These are phyloP conservation scores for Orthosia incerta DNA, from an alignment of 2,888 invertebrate genomes.

Conservation along the genomic window DNA sequence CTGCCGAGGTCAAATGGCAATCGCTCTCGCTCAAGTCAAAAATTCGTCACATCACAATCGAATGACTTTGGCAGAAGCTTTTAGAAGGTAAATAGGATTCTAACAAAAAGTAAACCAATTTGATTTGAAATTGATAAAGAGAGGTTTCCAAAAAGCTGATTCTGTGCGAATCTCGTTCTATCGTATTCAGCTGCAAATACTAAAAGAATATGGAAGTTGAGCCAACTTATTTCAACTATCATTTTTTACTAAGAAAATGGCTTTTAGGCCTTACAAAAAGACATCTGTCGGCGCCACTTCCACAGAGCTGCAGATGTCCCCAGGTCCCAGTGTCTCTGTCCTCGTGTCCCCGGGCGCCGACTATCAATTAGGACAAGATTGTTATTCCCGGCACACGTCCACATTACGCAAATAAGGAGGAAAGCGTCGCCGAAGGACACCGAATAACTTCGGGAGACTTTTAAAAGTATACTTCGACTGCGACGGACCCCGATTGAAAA, in stretches of 20 bases:
- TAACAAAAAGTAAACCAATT: slow-evolving; percentile 41
- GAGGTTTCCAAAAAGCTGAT: slow-evolving; percentile 2
- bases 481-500: slow-evolving; percentile 59
- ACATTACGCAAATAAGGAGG: slow-evolving; percentile 68
- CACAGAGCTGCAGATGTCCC: slow-evolving; percentile 31
- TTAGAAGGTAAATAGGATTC: slow-evolving; percentile 30
- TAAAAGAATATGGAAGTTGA: background rate
- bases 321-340: slow-evolving; percentile 6
- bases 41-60: slow-evolving; percentile 43
- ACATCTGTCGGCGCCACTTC: slow-evolving; percentile 2
- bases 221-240: background rate
- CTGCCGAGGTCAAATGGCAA: slow-evolving; percentile 54
- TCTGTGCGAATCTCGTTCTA: slow-evolving; percentile 4
- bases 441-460: slow-evolving; percentile 62
- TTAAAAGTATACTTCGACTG: slow-evolving; percentile 49
- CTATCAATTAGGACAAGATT: slow-evolving; percentile 64
- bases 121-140: slow-evolving; percentile 44
- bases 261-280: background rate
- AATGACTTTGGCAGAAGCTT: slow-evolving; percentile 30
- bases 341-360: slow-evolving; percentile 19
- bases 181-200: background rate
- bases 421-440: slow-evolving; percentile 57
- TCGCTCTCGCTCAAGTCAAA: slow-evolving; percentile 39
- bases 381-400: slow-evolving; percentile 64
- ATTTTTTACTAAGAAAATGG: background rate